These are phyloP conservation scores for Nymphicus hollandicus DNA, from an alignment of 2,113 vertebrate genomes.

Conservation along the genomic window DNA sequence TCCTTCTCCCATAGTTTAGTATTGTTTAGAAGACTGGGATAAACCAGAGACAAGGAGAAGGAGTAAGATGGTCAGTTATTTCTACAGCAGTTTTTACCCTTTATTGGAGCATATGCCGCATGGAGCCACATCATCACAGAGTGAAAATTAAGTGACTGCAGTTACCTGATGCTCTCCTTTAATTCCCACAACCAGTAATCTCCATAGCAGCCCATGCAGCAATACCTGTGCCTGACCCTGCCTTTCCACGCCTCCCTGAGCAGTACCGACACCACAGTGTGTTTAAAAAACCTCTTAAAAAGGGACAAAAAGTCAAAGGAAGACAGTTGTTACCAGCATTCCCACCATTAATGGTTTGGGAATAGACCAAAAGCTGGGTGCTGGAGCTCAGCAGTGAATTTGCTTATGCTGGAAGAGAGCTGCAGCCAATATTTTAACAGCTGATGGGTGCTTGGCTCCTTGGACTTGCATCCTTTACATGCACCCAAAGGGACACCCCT, in stretches of 20 bases:
- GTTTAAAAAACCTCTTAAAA: background rate
- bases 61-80: background rate
- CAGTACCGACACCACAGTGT: accelerated
- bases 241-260: accelerated
- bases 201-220: background rate
- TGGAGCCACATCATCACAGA: accelerated
- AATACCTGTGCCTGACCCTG: background rate
- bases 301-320: background rate
- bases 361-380: background rate
- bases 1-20: background rate
- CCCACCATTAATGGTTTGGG: background rate
- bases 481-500: background rate
- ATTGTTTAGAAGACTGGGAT: background rate
- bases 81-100: background rate
- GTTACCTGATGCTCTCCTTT: background rate
- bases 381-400: background rate
- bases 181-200: background rate
- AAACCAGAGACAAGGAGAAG: background rate
- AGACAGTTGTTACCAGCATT: background rate
- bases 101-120: background rate
- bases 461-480: background rate
- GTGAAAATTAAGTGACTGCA: background rate
- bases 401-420: background rate
- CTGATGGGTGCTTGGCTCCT: background rate
- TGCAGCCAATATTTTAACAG: background rate